These are phyloP conservation scores for Polyommatus icarus DNA, from an alignment of 2,888 invertebrate genomes.

Conservation along the genomic window DNA sequence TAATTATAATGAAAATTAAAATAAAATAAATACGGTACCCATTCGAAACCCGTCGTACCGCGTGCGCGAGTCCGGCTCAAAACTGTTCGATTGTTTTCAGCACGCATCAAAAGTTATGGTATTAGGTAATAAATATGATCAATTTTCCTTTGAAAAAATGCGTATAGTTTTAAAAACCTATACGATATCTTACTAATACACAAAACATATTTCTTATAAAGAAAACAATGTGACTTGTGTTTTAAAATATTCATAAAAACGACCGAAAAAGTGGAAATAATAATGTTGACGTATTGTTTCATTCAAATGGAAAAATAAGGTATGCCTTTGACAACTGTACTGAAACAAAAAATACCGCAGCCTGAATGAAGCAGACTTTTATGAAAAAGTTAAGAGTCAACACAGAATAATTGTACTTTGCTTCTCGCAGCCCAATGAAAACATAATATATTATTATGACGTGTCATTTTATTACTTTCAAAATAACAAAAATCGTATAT, in stretches of 20 bases:
- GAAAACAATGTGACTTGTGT: background rate
- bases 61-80: too few relatives aligned
- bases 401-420: background rate
- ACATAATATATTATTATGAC: too few relatives aligned
- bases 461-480: background rate
- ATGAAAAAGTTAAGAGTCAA: conserved; percentile 10
- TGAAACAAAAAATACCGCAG: background rate
- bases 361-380: background rate
- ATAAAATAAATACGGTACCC: too few relatives aligned
- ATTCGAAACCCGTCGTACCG: too few relatives aligned
- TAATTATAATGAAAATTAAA: too few relatives aligned
- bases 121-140: too few relatives aligned
- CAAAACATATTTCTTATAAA: background rate
- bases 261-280: background rate
- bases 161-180: too few relatives aligned
- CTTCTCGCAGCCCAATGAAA: background rate
- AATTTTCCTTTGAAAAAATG: too few relatives aligned
- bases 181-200: too few relatives aligned
- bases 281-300: conserved; percentile 4
- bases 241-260: background rate
- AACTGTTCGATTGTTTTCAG: too few relatives aligned
- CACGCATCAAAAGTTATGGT: too few relatives aligned
- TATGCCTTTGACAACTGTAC: conserved; percentile 11
- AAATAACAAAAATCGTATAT: background rate
- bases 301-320: conserved; percentile 18